A percentile compares a stretch with the other conserved stretches of the same genome.
phyloP scores from a whole-genome alignment of 1,140 invertebrate genomes.

The Coenobita brevimanus region DNA sequence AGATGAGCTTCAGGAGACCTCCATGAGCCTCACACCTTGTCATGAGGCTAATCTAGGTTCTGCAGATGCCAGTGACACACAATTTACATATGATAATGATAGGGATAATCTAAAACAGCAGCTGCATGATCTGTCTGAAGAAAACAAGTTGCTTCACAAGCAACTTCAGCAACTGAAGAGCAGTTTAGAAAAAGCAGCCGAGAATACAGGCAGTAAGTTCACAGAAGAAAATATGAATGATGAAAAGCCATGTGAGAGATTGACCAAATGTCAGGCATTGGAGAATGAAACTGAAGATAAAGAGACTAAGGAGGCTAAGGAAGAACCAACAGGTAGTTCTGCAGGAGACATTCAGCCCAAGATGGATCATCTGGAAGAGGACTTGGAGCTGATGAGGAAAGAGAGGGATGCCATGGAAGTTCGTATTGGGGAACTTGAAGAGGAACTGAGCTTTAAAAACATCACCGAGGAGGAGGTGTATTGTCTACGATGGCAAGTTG shows the following conservation, averaged over 20 bases:
- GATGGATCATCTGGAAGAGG: conserved; percentile 1
- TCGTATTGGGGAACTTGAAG: not conserved
- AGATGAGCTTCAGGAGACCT: no score
- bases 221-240: not conserved
- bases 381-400: not conserved
- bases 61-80: no score
- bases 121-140: no score
- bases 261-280: no score
- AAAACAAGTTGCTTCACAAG: no score
- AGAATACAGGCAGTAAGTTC: not conserved
- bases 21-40: no score
- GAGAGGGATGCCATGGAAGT: conserved; percentile 4
- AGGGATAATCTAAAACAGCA: no score
- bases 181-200: not conserved
- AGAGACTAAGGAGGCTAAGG: no score
- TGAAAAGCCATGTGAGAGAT: not conserved
- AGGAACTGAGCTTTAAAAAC: not conserved
- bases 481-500: conserved; percentile 22
- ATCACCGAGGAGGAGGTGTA: conserved; percentile 27
- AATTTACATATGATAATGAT: no score
- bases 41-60: no score
- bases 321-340: no score
- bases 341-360: not conserved
- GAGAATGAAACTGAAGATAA: no score
- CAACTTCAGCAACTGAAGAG: not conserved